Evolutionary conservation across 2,797 vertebrate species (phyloP).

Genomic region (Aulostomus chinensis): DNA sequence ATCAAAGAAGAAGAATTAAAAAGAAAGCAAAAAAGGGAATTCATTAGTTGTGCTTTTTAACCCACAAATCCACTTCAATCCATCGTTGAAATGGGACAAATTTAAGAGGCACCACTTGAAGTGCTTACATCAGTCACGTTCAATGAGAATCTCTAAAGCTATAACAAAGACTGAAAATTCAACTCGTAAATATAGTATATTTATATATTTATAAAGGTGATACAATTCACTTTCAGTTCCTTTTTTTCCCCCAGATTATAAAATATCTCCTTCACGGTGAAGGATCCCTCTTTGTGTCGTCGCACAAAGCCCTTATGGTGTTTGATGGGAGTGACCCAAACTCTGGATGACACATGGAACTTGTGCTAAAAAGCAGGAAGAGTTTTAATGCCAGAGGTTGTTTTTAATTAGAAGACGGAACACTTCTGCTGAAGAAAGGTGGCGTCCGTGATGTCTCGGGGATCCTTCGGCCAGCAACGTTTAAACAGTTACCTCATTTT

Average conservation of each 20-base stretch:
- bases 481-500: constrained; percentile 99
- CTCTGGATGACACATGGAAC: constrained; percentile 65
- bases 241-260: constrained; percentile 50
- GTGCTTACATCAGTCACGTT: constrained; percentile 63
- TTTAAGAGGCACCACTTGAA: constrained; percentile 71
- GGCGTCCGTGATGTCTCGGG: constrained; percentile 10
- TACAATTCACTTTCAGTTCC: constrained; percentile 57
- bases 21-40: constrained; percentile 47
- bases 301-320: constrained; percentile 79
- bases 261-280: constrained; percentile 63
- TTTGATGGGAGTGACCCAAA: constrained; percentile 48
- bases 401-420: constrained; percentile 32
- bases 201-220: constrained; percentile 76
- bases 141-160: constrained; percentile 76
- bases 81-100: constrained; percentile 70
- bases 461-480: constrained; percentile 13
- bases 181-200: constrained; percentile 78
- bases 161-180: constrained; percentile 78
- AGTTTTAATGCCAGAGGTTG: constrained; percentile 47
- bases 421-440: constrained; percentile 20
- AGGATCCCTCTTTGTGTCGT: constrained; percentile 59
- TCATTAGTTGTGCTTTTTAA: constrained; percentile 84
- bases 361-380: constrained; percentile 72
- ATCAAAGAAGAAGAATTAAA: constrained; percentile 50
- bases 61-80: constrained; percentile 79